phyloP scores from a whole-genome alignment of 2,797 vertebrate species.

The Coluber constrictor region DNA sequence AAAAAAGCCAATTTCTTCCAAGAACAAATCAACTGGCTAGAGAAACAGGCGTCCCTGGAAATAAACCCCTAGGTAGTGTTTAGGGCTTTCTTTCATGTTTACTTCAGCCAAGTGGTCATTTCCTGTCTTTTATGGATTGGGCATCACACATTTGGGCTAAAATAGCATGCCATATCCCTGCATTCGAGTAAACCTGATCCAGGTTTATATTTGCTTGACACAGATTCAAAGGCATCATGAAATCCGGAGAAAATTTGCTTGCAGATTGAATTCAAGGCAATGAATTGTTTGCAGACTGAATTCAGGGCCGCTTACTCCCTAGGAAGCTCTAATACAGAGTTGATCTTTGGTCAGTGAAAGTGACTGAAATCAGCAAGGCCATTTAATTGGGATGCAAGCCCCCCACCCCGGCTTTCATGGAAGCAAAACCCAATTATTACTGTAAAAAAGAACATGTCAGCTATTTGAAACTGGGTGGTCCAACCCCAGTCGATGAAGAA shows the following conservation, averaged over 20 bases:
- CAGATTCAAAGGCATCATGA: background rate
- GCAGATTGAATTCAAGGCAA: background rate
- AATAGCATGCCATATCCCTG: background rate
- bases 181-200: background rate
- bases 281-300: background rate
- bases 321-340: background rate
- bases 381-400: background rate
- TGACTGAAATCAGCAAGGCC: background rate
- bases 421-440: background rate
- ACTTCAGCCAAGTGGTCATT: background rate
- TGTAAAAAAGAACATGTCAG: background rate
- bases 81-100: background rate
- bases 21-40: background rate
- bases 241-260: background rate
- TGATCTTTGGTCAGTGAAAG: background rate
- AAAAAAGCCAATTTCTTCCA: background rate
- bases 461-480: background rate
- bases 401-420: background rate
- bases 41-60: background rate
- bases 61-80: background rate
- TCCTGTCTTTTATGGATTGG: background rate
- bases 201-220: background rate
- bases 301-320: background rate
- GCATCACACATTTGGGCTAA: background rate
- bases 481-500: background rate